phyloP scores from a whole-genome alignment of 1,140 invertebrate species.

The Atta colombica region DNA sequence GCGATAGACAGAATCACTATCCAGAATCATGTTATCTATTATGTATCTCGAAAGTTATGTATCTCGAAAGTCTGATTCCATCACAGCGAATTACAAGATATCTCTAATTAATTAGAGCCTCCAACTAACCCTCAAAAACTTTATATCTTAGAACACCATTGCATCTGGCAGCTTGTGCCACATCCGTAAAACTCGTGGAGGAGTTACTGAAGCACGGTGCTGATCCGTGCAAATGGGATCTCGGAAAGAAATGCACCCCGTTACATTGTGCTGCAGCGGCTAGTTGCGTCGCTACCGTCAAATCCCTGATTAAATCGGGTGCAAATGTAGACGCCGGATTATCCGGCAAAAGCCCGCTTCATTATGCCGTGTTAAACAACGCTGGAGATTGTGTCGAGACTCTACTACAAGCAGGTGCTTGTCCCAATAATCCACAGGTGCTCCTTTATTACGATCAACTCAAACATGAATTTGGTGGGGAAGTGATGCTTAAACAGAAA shows the following conservation, averaged over 20 bases:
- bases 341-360: constrained; percentile 88
- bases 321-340: constrained; percentile 92
- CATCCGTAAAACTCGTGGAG: constrained; percentile 89
- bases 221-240: constrained; percentile 90
- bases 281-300: constrained; percentile 87
- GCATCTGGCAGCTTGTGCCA: constrained; percentile 92
- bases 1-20: background rate
- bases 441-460: constrained; percentile 11
- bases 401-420: constrained; percentile 90
- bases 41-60: background rate
- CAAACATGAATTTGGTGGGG: background rate
- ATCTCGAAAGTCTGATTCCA: background rate
- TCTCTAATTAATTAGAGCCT: background rate
- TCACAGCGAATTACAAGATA: background rate
- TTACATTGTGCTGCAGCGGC: constrained; percentile 92
- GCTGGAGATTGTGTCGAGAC: constrained; percentile 90
- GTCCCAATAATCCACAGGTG: constrained; percentile 92
- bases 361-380: constrained; percentile 92
- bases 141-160: constrained; percentile 88
- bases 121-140: background rate
- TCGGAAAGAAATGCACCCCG: constrained; percentile 89
- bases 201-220: constrained; percentile 89
- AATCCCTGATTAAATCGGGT: constrained; percentile 89
- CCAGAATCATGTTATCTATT: background rate
- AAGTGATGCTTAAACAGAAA: constrained; percentile 15